phyloP scores from a whole-genome alignment of 2,888 invertebrate species.

The Nephrocerus scutellatus region DNA sequence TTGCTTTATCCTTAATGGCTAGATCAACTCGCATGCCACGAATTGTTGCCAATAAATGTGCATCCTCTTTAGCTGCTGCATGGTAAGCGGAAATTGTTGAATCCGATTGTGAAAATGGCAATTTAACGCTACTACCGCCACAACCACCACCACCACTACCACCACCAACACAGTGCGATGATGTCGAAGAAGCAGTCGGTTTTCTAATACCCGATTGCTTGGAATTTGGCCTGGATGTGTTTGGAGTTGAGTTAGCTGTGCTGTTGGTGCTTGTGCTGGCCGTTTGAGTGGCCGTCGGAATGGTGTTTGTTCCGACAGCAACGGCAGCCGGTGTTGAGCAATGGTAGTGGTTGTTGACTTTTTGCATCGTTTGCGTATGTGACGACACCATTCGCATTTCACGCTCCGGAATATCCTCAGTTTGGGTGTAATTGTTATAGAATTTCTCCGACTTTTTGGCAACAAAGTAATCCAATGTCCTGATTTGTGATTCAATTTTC shows the following conservation, averaged over 20 bases:
- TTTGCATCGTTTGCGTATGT: constrained; percentile 25
- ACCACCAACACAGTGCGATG: not conserved
- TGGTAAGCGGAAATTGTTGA: constrained; percentile 40
- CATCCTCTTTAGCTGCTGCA: constrained; percentile 60
- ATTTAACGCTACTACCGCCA: too few species aligned
- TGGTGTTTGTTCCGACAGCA: constrained; percentile 38
- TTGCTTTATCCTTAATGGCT: constrained; percentile 64
- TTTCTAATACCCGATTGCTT: constrained; percentile 51
- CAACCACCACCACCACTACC: too few species aligned
- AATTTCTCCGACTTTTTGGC: constrained; percentile 39
- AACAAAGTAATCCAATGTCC: constrained; percentile 40
- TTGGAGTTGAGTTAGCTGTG: constrained; percentile 45
- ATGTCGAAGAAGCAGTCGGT: constrained; percentile 30
- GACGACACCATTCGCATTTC: constrained; percentile 19
- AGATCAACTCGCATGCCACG: constrained; percentile 70
- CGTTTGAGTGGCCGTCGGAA: constrained; percentile 32
- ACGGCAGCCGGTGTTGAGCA: constrained; percentile 23
- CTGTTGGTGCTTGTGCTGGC: constrained; percentile 45
- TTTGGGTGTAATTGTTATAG: constrained; percentile 46
- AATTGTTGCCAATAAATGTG: constrained; percentile 71
- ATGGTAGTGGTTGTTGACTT: constrained; percentile 5
- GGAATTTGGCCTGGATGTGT: constrained; percentile 43
- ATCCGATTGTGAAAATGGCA: constrained; percentile 53
- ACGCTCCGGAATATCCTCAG: constrained; percentile 28
- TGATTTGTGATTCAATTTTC: constrained; percentile 49